Percentiles rank a stretch among this genome's conserved stretches.
Evolutionary conservation across 2,113 vertebrate genomes (phyloP).

Genomic region (Lucifuga dentata): DNA sequence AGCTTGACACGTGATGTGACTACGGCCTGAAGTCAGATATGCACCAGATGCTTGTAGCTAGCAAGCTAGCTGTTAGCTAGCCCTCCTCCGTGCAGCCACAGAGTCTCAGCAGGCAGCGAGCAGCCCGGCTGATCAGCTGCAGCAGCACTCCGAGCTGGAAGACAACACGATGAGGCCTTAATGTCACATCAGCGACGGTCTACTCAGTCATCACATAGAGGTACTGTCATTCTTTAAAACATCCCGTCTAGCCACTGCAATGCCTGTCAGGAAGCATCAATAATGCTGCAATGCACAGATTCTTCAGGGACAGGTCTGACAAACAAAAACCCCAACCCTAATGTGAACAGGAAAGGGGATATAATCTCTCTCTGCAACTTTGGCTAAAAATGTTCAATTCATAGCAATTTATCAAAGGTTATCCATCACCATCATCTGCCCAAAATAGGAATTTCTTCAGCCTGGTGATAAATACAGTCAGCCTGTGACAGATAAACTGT

Average conservation of each 20-base stretch:
- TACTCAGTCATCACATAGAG: conserved; percentile 48
- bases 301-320: background rate
- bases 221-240: conserved; percentile 27
- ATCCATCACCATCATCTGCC: too few species aligned
- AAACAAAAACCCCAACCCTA: background rate
- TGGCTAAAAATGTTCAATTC: too few species aligned
- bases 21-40: conserved; percentile 9
- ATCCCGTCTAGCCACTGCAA: too few species aligned
- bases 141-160: conserved; percentile 25
- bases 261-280: too few species aligned
- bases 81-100: conserved; percentile 9
- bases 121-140: conserved; percentile 60
- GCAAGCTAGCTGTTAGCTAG: conserved; percentile 49
- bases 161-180: conserved; percentile 38
- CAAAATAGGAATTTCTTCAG: too few species aligned
- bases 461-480: too few species aligned
- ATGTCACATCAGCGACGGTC: conserved; percentile 36
- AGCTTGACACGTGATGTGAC: conserved; percentile 36
- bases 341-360: background rate
- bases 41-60: conserved; percentile 23
- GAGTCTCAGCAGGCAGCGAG: conserved; percentile 7
- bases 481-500: too few species aligned
- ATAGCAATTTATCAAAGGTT: too few species aligned
- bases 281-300: background rate
- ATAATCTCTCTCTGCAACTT: too few species aligned